Conservation (phyloP, 2,888 invertebrate species). For the Leptopilina syphax region DNA sequence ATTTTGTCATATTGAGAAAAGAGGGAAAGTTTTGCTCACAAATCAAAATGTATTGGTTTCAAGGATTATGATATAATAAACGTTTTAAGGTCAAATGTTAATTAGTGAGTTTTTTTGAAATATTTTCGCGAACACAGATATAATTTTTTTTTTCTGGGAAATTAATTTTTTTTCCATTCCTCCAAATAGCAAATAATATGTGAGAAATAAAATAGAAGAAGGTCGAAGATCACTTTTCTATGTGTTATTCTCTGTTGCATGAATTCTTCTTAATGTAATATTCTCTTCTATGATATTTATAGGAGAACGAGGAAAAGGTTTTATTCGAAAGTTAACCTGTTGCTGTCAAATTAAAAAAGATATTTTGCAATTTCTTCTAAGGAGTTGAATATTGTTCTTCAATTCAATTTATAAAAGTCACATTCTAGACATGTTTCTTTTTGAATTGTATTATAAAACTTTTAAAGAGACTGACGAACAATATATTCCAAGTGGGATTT, state of each 20-base stretch:
- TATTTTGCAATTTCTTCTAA: conserved; percentile 6
- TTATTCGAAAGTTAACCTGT: conserved; percentile 3
- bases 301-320: background rate
- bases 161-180: too few relatives aligned
- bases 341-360: background rate
- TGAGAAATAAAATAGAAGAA: background rate
- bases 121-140: conserved; percentile 4
- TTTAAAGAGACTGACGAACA: too few relatives aligned
- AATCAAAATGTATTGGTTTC: conserved; percentile 58
- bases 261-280: background rate
- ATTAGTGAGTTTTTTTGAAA: conserved; percentile 38
- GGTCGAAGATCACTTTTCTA: conserved; percentile 21
- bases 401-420: background rate
- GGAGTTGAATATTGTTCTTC: background rate
- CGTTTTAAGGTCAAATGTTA: conserved; percentile 51
- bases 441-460: background rate
- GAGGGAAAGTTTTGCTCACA: conserved; percentile 54
- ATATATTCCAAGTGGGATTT: background rate
- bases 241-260: background rate
- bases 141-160: conserved; percentile 9
- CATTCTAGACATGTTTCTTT: background rate
- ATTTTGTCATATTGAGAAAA: conserved; percentile 39
- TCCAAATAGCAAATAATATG: background rate
- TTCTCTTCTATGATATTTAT: background rate
- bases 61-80: conserved; percentile 61